Percentiles rank a stretch among this genome's conserved stretches.
phyloP scores from a whole-genome alignment of 2,113 vertebrate species.

The Tyrannus savana region DNA sequence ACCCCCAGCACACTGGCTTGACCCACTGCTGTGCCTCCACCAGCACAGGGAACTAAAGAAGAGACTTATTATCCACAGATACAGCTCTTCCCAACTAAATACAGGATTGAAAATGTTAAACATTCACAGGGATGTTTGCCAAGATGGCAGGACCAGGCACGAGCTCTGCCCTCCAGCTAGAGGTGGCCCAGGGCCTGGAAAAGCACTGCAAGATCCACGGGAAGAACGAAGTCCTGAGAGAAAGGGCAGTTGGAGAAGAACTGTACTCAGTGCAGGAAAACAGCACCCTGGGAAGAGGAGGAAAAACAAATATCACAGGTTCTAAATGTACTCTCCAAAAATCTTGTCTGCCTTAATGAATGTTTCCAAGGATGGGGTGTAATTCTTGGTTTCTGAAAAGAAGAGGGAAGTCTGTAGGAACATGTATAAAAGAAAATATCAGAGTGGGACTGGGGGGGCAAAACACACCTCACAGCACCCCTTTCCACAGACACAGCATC shows the following conservation, averaged over 20 bases:
- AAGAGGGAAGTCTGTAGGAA: background rate
- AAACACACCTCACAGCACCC: background rate
- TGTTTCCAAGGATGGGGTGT: background rate
- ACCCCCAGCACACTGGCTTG: background rate
- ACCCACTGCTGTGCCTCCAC: background rate
- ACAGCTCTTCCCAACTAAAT: background rate
- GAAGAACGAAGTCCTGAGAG: background rate
- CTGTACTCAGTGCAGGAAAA: background rate
- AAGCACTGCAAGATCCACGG: background rate
- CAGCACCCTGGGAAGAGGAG: rapidly evolving
- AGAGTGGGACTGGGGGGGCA: background rate
- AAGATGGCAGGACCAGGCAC: background rate
- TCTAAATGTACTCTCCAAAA: background rate
- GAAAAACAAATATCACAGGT: background rate
- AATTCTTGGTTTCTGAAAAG: background rate
- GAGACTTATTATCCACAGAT: background rate
- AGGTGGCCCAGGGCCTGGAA: background rate
- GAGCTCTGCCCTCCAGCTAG: background rate
- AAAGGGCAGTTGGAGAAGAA: background rate
- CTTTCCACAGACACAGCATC: background rate
- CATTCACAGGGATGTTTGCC: background rate
- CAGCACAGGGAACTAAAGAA: background rate
- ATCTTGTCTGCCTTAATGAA: background rate
- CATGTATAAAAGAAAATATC: background rate
- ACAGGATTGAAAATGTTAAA: background rate